Percentiles rank a stretch among this genome's conserved stretches.
Evolutionary conservation across 2,888 invertebrate species (phyloP).

Genomic region (Phymatocera aterrima): DNA sequence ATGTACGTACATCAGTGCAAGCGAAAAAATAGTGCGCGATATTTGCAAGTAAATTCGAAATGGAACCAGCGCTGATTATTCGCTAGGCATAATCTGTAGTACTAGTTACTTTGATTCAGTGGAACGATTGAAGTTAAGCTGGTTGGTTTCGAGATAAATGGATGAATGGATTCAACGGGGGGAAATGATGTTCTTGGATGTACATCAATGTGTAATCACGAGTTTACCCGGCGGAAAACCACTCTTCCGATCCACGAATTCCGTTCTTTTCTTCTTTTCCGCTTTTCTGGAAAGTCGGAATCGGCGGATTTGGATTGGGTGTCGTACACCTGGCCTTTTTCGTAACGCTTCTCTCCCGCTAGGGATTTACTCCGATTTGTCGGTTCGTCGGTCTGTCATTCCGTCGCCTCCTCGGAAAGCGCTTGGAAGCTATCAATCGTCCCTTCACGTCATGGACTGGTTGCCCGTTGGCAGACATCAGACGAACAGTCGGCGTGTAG

Average conservation of each 20-base stretch:
- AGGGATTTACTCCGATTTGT: conserved; percentile 38
- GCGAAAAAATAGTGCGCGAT: background rate
- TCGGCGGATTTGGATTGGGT: conserved; percentile 1
- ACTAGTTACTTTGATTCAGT: conserved; percentile 1
- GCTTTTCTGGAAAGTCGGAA: background rate
- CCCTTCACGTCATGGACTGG: conserved; percentile 18
- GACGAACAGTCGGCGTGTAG: conserved; percentile 32
- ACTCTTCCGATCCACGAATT: background rate
- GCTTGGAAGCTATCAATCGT: conserved; percentile 40
- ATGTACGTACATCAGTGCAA: background rate
- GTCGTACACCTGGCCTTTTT: conserved; percentile 7
- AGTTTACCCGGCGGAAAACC: background rate
- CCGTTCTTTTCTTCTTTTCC: background rate
- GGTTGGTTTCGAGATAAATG: background rate
- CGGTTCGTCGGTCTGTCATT: conserved; percentile 41
- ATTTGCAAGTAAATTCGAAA: background rate
- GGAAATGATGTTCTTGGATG: background rate
- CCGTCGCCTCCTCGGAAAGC: background rate
- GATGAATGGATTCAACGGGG: background rate
- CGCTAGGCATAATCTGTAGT: background rate
- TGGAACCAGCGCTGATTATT: background rate
- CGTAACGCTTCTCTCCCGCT: background rate
- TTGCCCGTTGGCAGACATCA: conserved; percentile 25
- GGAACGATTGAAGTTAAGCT: conserved; percentile 1
- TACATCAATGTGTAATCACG: conserved; percentile 3